phyloP scores from a whole-genome alignment of 2,797 vertebrate genomes.

The Orientallactaga sibirica region DNA sequence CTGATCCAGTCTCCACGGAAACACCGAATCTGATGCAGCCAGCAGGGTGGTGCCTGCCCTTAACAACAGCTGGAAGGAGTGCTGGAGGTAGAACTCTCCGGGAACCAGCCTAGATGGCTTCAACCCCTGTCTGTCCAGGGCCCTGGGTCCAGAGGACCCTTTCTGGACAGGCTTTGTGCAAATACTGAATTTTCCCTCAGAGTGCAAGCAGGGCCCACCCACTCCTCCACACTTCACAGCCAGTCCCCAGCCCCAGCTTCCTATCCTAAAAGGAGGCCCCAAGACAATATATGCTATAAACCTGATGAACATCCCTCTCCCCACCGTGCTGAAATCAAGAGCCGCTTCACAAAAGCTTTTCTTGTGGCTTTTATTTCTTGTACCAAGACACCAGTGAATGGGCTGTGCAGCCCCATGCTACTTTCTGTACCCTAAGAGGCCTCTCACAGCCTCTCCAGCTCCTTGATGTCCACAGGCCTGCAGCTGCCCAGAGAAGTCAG shows the following conservation, averaged over 20 bases:
- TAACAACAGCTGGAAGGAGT: not conserved
- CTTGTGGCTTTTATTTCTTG: conserved; percentile 60
- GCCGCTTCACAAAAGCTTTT: conserved; percentile 47
- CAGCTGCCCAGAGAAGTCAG: not conserved
- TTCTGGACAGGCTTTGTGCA: not conserved
- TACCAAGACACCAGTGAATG: not conserved
- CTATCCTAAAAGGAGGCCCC: not conserved
- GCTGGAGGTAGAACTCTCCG: not conserved
- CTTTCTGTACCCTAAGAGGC: not conserved
- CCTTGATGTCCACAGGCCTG: not conserved
- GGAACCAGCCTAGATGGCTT: not conserved
- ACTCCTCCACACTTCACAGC: not conserved
- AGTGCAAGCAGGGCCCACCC: not conserved
- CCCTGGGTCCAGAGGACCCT: not conserved
- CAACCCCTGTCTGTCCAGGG: not conserved
- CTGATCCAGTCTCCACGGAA: conserved; percentile 45
- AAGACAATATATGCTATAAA: not conserved
- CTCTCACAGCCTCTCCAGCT: not conserved
- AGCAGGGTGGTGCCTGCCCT: too few species aligned
- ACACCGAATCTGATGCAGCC: not conserved
- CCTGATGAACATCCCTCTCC: not conserved
- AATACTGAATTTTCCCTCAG: not conserved
- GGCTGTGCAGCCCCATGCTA: not conserved
- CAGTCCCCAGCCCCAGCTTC: not conserved
- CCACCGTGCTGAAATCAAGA: not conserved